Evolutionary conservation across 2,797 vertebrate species (phyloP).

Genomic region (Ptychadena robeensis): DNA sequence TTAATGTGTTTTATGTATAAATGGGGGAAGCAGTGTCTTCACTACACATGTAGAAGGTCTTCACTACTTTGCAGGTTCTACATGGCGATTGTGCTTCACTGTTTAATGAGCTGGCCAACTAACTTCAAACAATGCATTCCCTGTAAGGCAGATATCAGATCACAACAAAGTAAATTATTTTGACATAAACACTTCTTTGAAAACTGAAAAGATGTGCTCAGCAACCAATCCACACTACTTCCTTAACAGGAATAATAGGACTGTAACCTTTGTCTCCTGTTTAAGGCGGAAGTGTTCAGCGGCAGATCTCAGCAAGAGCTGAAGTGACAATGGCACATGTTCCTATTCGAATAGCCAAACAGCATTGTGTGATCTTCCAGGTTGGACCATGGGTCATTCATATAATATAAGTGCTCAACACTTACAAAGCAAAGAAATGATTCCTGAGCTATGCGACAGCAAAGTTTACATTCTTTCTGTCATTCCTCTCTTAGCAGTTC

Average conservation of each 20-base stretch:
- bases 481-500: neutral
- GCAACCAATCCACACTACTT: neutral
- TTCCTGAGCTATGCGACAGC: slow-evolving; percentile 39
- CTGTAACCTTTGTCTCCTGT: neutral
- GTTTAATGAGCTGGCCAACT: too few species aligned
- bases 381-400: neutral
- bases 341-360: neutral
- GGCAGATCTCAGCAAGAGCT: neutral
- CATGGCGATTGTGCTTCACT: too few species aligned
- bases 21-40: too few species aligned
- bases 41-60: too few species aligned
- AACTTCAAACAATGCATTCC: too few species aligned
- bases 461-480: slow-evolving; percentile 10
- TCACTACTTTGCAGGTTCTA: too few species aligned
- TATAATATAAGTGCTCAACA: neutral
- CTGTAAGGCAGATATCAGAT: too few species aligned
- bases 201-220: neutral
- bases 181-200: neutral
- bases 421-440: neutral
- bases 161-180: too few species aligned
- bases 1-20: too few species aligned
- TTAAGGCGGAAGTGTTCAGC: neutral
- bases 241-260: neutral
- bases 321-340: neutral
- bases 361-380: neutral